Evolutionary conservation across 1,140 invertebrate genomes (phyloP).

Genomic region (Leucophenga varia): DNA sequence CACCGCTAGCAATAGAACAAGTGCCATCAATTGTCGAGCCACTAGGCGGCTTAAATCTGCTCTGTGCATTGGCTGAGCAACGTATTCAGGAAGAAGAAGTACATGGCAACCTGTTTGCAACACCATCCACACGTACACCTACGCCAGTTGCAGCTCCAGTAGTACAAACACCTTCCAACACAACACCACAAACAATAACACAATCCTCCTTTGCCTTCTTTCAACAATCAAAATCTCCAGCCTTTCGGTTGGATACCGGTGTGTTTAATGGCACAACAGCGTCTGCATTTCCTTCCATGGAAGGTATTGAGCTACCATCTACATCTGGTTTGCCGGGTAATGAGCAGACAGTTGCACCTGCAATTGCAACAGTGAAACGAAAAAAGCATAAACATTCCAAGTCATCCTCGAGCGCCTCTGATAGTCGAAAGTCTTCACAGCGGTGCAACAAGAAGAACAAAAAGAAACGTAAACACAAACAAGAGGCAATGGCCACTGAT

Average conservation of each 20-base stretch:
- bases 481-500: conserved; percentile 13
- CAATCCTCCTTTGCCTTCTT: conserved; percentile 19
- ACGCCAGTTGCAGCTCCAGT: too few species aligned
- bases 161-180: too few species aligned
- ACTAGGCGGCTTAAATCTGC: conserved; percentile 72
- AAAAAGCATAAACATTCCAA: conserved; percentile 57
- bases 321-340: conserved; percentile 19
- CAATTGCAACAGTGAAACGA: conserved; percentile 31
- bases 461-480: conserved; percentile 38
- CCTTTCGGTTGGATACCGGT: conserved; percentile 15
- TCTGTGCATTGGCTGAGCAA: conserved; percentile 84
- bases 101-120: conserved; percentile 39
- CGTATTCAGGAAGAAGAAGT: conserved; percentile 73
- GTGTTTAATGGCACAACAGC: conserved; percentile 22
- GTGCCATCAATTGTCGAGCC: conserved; percentile 47
- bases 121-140: conserved; percentile 36
- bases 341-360: conserved; percentile 17
- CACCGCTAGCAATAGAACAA: conserved; percentile 51
- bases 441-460: conserved; percentile 50
- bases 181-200: conserved; percentile 5
- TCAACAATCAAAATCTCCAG: conserved; percentile 5
- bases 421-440: conserved; percentile 38
- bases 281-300: conserved; percentile 43
- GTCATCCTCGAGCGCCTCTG: conserved; percentile 30
- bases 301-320: conserved; percentile 44